A percentile compares a stretch with the other conserved stretches of the same genome.
phyloP scores from a whole-genome alignment of 37 sponge, comb jelly and placozoan species.

The Lycopodina hypogea region DNA sequence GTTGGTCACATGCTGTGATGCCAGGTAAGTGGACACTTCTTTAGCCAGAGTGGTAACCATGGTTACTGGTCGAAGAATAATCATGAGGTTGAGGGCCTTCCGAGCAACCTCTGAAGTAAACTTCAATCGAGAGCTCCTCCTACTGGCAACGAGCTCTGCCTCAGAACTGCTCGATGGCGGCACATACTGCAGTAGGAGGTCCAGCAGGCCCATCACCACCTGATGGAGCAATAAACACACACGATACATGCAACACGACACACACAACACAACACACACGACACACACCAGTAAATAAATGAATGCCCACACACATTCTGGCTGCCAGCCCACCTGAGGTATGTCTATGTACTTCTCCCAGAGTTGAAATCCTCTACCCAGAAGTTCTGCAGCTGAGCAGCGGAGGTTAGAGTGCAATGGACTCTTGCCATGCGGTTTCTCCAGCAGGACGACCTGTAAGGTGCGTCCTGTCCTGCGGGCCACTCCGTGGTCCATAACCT shows the following conservation, averaged over 20 bases:
- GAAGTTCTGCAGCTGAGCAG: constrained; percentile 79
- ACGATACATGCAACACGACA: not conserved
- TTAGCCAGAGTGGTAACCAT: constrained; percentile 77
- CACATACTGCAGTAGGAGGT: constrained; percentile 52
- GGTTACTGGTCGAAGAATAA: constrained; percentile 51
- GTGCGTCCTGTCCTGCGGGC: constrained; percentile 74
- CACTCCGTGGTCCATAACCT: constrained; percentile 53
- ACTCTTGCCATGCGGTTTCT: constrained; percentile 36
- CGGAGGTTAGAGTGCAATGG: constrained; percentile 66
- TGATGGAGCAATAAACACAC: not conserved
- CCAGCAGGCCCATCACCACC: constrained; percentile 73
- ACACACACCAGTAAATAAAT: too few species aligned
- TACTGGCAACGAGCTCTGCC: not conserved
- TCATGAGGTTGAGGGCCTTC: constrained; percentile 78
- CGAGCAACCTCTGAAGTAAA: constrained; percentile 55
- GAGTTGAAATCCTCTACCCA: constrained; percentile 86
- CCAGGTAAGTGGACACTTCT: constrained; percentile 72
- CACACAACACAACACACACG: too few species aligned
- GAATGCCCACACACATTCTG: too few species aligned
- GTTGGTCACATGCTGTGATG: constrained; percentile 59
- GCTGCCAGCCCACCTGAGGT: constrained; percentile 20
- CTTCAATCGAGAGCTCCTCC: not conserved
- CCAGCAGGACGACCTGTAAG: constrained; percentile 69
- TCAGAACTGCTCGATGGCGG: not conserved
- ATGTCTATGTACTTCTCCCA: constrained; percentile 86